These are phyloP conservation scores for Diplolepis rosae DNA, from an alignment of 2,888 invertebrate genomes.

Conservation along the genomic window DNA sequence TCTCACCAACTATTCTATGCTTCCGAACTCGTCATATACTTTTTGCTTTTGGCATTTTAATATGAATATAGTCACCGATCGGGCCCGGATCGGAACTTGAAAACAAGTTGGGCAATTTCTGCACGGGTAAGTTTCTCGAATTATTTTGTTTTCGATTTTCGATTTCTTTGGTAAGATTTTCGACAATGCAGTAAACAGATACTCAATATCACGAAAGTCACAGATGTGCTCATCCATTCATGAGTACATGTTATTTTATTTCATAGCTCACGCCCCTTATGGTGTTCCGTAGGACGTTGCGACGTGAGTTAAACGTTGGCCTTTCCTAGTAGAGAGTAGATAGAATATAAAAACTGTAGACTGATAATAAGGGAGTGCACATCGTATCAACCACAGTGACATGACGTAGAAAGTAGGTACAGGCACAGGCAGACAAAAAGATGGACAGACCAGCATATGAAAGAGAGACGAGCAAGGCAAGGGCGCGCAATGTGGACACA, in stretches of 20 bases:
- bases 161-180: not conserved
- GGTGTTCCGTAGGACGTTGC: constrained; percentile 48
- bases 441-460: constrained; percentile 23
- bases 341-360: not conserved
- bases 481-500: constrained; percentile 72
- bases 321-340: not conserved
- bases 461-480: constrained; percentile 35
- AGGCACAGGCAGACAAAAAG: not conserved
- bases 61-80: too few species aligned
- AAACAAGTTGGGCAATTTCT: too few species aligned
- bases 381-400: not conserved
- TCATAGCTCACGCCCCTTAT: constrained; percentile 62
- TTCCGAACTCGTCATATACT: too few species aligned
- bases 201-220: constrained; percentile 43
- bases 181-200: not conserved
- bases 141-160: too few species aligned
- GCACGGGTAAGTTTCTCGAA: too few species aligned
- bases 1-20: too few species aligned
- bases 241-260: constrained; percentile 60
- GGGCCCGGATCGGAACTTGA: too few species aligned
- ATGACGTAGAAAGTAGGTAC: not conserved
- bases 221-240: constrained; percentile 61
- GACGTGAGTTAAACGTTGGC: not conserved
- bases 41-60: too few species aligned
- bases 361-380: not conserved